Percentiles rank a stretch among this genome's conserved stretches.
Conservation (phyloP, 2,113 vertebrate species). For the Scatophagus argus region DNA sequence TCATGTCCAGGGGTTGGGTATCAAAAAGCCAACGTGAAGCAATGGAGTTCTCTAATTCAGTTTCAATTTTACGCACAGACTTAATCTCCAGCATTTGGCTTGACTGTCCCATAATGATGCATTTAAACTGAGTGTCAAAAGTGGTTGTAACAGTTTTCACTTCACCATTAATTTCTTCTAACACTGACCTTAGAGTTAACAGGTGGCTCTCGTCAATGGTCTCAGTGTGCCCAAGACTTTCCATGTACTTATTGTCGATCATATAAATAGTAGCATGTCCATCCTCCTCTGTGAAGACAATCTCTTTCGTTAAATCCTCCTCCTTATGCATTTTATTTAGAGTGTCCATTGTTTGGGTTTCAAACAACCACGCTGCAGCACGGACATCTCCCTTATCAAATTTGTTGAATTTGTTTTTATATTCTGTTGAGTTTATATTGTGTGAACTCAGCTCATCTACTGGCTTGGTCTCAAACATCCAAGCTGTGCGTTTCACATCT, state of each 20-base stretch:
- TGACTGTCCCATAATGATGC: slow-evolving; percentile 88
- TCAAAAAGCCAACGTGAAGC: slow-evolving; percentile 89
- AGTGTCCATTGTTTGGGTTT: slow-evolving; percentile 87
- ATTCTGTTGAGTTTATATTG: slow-evolving; percentile 69
- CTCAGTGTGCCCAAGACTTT: slow-evolving; percentile 86
- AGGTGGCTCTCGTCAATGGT: slow-evolving; percentile 87
- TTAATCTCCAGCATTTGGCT: slow-evolving; percentile 89
- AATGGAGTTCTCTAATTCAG: slow-evolving; percentile 86
- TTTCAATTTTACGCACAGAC: slow-evolving; percentile 88
- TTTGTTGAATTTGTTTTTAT: slow-evolving; percentile 82
- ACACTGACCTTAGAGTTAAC: slow-evolving; percentile 86
- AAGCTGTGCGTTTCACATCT: slow-evolving; percentile 87
- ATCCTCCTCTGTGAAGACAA: slow-evolving; percentile 84
- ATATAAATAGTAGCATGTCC: slow-evolving; percentile 88
- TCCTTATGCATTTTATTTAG: slow-evolving; percentile 86
- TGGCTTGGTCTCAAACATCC: slow-evolving; percentile 92
- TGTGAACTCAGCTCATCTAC: slow-evolving; percentile 77
- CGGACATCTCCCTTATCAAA: slow-evolving; percentile 85
- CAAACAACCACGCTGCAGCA: slow-evolving; percentile 86
- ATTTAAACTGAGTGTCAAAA: slow-evolving; percentile 89
- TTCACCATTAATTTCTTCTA: slow-evolving; percentile 88
- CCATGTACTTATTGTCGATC: slow-evolving; percentile 88
- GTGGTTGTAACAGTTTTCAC: slow-evolving; percentile 87
- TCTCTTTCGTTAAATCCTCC: slow-evolving; percentile 78
- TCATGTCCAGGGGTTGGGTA: slow-evolving; percentile 87